These are phyloP conservation scores for Stegodyphus mimosarum DNA, from an alignment of 1,140 invertebrate species.

Conservation along the genomic window DNA sequence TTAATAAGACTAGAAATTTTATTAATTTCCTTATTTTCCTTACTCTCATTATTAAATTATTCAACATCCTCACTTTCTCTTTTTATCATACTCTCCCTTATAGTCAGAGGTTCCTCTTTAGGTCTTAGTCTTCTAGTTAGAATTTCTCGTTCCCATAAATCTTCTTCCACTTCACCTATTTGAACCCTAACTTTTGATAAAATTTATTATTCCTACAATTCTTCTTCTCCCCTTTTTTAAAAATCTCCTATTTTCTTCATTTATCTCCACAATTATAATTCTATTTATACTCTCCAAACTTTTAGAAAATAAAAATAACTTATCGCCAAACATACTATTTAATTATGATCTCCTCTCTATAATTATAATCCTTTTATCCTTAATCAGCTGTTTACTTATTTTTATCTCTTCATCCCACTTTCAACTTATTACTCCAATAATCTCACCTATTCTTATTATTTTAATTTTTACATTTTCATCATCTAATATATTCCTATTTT, in stretches of 20 bases:
- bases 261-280: neutral
- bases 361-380: neutral
- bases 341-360: too few relatives aligned
- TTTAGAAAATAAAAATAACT: neutral
- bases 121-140: neutral
- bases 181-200: slow-evolving; percentile 6
- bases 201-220: neutral
- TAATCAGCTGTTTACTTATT: neutral
- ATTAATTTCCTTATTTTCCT: slow-evolving; percentile 2
- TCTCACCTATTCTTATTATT: neutral
- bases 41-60: too few relatives aligned
- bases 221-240: neutral
- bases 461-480: neutral
- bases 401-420: neutral
- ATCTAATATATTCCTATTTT: slow-evolving; percentile 1
- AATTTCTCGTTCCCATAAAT: neutral
- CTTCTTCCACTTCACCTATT: neutral
- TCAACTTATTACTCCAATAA: neutral
- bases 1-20: slow-evolving; percentile 7
- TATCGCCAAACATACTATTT: neutral
- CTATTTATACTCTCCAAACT: neutral
- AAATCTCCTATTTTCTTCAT: neutral
- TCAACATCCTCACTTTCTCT: too few relatives aligned
- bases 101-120: neutral
- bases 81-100: too few relatives aligned